Evolutionary conservation across 2,797 vertebrate genomes (phyloP).

Genomic region (Sebastes kiyomatsui): DNA sequence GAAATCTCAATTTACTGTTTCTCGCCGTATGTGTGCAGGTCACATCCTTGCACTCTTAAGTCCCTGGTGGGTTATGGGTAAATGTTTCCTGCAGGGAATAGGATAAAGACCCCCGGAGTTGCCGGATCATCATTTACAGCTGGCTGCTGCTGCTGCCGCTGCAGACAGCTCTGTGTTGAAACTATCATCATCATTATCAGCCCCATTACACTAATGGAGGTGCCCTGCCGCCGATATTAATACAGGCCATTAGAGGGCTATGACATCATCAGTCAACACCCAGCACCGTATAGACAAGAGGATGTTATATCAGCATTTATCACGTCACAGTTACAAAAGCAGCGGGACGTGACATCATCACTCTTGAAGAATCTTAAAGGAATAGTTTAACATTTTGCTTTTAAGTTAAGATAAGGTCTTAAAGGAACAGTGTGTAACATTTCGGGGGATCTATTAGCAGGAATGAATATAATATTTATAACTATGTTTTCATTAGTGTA

Average conservation of each 20-base stretch:
- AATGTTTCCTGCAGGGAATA: conserved; percentile 55
- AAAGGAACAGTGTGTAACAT: too few species aligned
- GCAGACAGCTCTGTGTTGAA: conserved; percentile 67
- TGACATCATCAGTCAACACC: conserved; percentile 80
- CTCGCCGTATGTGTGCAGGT: conserved; percentile 5
- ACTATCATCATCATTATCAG: conserved; percentile 82
- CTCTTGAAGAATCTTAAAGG: background rate
- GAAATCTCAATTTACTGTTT: conserved; percentile 5
- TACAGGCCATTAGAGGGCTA: conserved; percentile 75
- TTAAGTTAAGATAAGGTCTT: background rate
- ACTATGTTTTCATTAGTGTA: too few species aligned
- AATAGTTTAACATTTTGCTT: background rate
- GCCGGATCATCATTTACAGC: conserved; percentile 63
- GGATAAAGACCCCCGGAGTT: conserved; percentile 51
- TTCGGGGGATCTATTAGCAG: too few species aligned
- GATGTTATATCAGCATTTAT: conserved; percentile 62
- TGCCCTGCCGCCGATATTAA: conserved; percentile 73
- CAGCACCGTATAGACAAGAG: background rate
- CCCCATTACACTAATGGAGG: conserved; percentile 84
- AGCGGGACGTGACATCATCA: conserved; percentile 27
- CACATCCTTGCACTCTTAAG: background rate
- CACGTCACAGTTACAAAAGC: conserved; percentile 35
- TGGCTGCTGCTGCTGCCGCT: conserved; percentile 27
- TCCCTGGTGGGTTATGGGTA: conserved; percentile 51
- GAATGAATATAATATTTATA: fast-evolving